Evolutionary conservation across 2,113 vertebrate species (phyloP).

Genomic region (Holacanthus passer): DNA sequence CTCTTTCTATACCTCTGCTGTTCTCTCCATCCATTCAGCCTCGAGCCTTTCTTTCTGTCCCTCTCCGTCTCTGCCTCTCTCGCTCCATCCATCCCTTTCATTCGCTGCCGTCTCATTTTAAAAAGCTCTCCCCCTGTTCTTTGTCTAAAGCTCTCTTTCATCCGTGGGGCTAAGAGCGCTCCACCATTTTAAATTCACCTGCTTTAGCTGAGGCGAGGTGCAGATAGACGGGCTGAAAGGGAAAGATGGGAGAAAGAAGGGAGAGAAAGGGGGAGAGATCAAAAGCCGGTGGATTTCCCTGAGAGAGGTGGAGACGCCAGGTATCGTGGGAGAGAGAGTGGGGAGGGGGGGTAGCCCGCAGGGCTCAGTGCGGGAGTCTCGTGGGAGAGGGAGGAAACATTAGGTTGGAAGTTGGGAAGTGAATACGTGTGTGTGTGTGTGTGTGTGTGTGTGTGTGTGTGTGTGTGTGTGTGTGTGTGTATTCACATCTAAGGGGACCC

Average conservation of each 20-base stretch:
- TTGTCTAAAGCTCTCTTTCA: conserved; percentile 82
- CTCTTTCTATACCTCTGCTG: conserved; percentile 44
- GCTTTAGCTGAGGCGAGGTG: conserved; percentile 69
- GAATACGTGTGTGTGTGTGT: conserved; percentile 22
- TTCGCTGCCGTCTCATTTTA: conserved; percentile 58
- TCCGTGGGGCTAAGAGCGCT: conserved; percentile 70
- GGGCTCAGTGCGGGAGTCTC: conserved; percentile 46
- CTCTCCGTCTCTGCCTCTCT: conserved; percentile 38
- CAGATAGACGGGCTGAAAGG: conserved; percentile 70
- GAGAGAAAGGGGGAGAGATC: conserved; percentile 55
- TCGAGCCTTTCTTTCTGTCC: conserved; percentile 49
- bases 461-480: conserved; percentile 23
- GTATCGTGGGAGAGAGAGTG: conserved; percentile 67
- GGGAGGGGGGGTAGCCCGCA: conserved; percentile 14
- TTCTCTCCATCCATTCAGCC: conserved; percentile 54
- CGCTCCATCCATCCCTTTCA: conserved; percentile 66
- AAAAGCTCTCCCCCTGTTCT: conserved; percentile 66
- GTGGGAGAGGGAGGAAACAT: conserved; percentile 55
- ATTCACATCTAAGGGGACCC: conserved; percentile 31
- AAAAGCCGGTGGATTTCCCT: conserved; percentile 78
- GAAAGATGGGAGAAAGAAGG: conserved; percentile 46
- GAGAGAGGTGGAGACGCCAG: conserved; percentile 68
- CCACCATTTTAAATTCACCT: conserved; percentile 78
- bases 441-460: conserved; percentile 27
- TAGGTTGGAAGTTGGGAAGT: conserved; percentile 52